These are phyloP conservation scores for Choristoneura fumiferana DNA, from an alignment of 1,140 invertebrate genomes.

Conservation along the genomic window DNA sequence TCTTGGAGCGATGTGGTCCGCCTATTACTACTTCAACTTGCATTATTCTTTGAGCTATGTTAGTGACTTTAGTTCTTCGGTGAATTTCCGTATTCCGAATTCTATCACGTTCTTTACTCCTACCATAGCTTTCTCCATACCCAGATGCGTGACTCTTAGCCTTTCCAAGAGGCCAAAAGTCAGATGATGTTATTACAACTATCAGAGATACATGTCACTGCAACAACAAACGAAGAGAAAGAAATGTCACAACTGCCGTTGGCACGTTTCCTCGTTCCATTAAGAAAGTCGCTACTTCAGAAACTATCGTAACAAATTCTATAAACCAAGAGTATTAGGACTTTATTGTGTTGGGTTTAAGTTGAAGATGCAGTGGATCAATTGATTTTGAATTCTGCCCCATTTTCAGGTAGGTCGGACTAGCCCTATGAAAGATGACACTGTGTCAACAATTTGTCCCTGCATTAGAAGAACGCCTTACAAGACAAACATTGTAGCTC, in stretches of 20 bases:
- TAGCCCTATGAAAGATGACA: constrained; percentile 64
- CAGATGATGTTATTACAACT: constrained; percentile 54
- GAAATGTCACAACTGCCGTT: constrained; percentile 59
- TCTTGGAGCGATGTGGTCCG: too few species aligned
- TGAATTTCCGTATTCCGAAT: too few species aligned
- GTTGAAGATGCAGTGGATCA: constrained; percentile 24
- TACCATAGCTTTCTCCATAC: too few species aligned
- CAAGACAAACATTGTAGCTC: constrained; percentile 70
- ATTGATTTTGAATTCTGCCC: background rate
- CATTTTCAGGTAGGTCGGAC: constrained; percentile 39
- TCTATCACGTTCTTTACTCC: too few species aligned
- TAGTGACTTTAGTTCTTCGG: too few species aligned
- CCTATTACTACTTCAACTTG: too few species aligned
- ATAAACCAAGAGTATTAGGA: constrained; percentile 14
- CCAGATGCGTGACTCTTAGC: too few species aligned
- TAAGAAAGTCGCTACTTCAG: constrained; percentile 37
- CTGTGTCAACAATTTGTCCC: constrained; percentile 72
- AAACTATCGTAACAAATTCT: constrained; percentile 32
- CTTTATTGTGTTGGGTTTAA: constrained; percentile 33
- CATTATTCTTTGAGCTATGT: too few species aligned
- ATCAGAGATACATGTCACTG: constrained; percentile 52
- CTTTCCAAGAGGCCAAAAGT: constrained; percentile 19
- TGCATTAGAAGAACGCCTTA: constrained; percentile 53
- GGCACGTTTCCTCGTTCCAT: constrained; percentile 49
- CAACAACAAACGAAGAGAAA: constrained; percentile 46